A percentile compares a stretch with the other conserved stretches of the same genome.
These are phyloP conservation scores for Bilobella aurantiaca DNA, from an alignment of 1,140 invertebrate species.

Conservation along the genomic window DNA sequence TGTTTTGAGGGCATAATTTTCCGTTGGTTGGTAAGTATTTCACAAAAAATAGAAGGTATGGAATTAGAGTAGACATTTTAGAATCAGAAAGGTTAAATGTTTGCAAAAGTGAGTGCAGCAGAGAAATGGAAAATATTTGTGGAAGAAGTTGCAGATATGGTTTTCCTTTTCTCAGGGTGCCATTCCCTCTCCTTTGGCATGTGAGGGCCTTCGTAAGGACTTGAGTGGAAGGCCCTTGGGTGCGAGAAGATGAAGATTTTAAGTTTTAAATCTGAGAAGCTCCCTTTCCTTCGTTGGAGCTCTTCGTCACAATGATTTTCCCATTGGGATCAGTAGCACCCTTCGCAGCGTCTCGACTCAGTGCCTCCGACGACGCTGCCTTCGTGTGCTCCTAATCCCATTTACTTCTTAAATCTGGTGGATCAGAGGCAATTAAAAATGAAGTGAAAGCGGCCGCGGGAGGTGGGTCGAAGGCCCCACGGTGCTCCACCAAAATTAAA, in stretches of 20 bases:
- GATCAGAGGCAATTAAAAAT: background rate
- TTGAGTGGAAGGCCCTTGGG: no score
- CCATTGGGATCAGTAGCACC: background rate
- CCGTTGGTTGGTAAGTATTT: no score
- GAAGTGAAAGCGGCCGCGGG: background rate
- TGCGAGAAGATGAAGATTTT: background rate
- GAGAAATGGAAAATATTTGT: no score
- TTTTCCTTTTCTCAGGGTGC: no score
- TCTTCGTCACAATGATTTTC: background rate
- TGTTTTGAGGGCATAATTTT: no score
- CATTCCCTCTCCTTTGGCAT: no score
- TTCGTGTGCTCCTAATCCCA: background rate
- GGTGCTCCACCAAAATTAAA: background rate
- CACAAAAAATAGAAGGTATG: no score
- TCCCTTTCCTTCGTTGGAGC: background rate
- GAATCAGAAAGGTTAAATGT: no score
- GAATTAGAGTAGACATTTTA: no score
- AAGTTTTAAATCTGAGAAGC: background rate
- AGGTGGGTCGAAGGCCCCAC: background rate
- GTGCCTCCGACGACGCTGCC: background rate
- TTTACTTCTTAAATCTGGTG: background rate
- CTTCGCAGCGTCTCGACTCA: conserved; percentile 6
- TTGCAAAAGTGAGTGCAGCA: no score
- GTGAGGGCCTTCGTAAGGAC: no score
- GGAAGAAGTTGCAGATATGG: no score